Percentiles rank a stretch among this genome's conserved stretches.
Conservation (phyloP, 2,888 invertebrate genomes). For the Endomychus coccineus region DNA sequence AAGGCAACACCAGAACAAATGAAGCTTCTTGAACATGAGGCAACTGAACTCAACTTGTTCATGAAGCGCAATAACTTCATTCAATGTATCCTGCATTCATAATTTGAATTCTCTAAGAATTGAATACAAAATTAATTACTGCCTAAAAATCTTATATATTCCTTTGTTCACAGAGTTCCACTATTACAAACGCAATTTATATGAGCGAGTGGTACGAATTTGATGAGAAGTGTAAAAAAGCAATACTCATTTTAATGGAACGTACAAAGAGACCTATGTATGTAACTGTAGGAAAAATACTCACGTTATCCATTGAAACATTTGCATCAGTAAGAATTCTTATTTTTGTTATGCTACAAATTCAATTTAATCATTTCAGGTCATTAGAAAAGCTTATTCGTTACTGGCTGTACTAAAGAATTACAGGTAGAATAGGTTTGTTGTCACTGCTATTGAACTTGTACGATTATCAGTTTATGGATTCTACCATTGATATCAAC, state of each 20-base stretch:
- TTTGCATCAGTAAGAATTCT: conserved; percentile 43
- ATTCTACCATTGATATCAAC: too few relatives aligned
- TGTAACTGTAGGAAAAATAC: conserved; percentile 43
- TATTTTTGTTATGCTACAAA: neutral
- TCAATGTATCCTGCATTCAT: too few relatives aligned
- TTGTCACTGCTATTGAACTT: conserved; percentile 8
- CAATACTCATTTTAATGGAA: conserved; percentile 44
- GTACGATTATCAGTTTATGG: conserved; percentile 12
- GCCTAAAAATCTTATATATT: neutral
- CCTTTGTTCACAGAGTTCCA: conserved; percentile 38
- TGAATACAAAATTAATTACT: neutral
- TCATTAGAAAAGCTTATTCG: conserved; percentile 24
- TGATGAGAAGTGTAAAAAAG: conserved; percentile 39
- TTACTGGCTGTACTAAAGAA: conserved; percentile 22
- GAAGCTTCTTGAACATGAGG: too few relatives aligned
- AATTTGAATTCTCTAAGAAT: too few relatives aligned
- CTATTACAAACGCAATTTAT: conserved; percentile 42
- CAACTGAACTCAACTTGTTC: too few relatives aligned
- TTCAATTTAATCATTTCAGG: conserved; percentile 19
- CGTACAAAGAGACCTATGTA: conserved; percentile 46
- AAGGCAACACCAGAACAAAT: too few relatives aligned
- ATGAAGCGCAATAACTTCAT: too few relatives aligned
- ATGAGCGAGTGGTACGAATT: conserved; percentile 38
- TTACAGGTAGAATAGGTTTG: conserved; percentile 12
- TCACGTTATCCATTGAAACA: conserved; percentile 47